These are phyloP conservation scores for Phalanger gymnotis DNA, from an alignment of 2,797 vertebrate species.

Conservation along the genomic window DNA sequence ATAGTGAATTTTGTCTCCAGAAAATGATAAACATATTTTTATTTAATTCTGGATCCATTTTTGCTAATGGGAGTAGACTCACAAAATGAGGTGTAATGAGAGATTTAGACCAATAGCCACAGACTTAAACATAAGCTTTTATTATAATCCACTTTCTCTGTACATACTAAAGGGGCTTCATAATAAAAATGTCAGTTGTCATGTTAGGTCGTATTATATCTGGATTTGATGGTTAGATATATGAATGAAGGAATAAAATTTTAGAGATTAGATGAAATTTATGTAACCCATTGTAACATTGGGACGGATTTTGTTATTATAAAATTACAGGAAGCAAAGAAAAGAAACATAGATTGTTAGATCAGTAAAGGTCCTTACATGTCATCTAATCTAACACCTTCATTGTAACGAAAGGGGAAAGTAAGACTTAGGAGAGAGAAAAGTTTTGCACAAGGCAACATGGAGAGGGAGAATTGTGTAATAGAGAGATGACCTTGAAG, in stretches of 20 bases:
- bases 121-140: neutral
- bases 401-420: neutral
- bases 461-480: neutral
- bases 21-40: neutral
- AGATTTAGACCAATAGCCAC: neutral
- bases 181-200: neutral
- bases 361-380: neutral
- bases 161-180: neutral
- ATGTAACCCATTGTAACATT: neutral
- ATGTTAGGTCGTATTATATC: neutral
- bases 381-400: neutral
- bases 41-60: neutral
- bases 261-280: conserved; percentile 27
- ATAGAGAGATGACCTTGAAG: neutral
- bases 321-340: neutral
- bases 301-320: neutral
- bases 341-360: neutral
- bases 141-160: neutral
- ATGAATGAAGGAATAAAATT: neutral
- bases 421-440: neutral
- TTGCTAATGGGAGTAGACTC: neutral
- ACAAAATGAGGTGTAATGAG: neutral
- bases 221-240: neutral
- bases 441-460: neutral
- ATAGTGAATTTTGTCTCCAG: neutral